phyloP scores from a whole-genome alignment of 2,888 invertebrate genomes.

The Tubulanus polymorphus region DNA sequence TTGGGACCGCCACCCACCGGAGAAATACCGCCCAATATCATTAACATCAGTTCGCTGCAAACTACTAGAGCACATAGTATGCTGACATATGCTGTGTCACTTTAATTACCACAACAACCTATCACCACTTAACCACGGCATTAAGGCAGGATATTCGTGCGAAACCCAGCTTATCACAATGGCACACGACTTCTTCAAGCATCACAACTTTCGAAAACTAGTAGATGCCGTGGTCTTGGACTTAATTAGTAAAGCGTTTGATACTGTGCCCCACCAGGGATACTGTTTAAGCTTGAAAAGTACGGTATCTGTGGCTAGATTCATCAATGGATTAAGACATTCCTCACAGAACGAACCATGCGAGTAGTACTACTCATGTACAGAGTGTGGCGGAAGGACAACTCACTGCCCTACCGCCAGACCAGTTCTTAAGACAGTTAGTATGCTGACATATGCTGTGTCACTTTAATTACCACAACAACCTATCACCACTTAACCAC shows the following conservation, averaged over 20 bases:
- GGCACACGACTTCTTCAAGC: conserved; percentile 11
- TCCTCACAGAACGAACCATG: too few species aligned
- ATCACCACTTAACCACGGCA: conserved; percentile 16
- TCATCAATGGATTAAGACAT: conserved; percentile 10
- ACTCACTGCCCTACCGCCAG: too few species aligned
- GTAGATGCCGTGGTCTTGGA: conserved; percentile 14
- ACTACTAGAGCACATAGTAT: conserved; percentile 18
- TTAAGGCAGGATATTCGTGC: conserved; percentile 13
- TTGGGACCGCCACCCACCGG: conserved; percentile 12
- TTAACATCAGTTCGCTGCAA: conserved; percentile 17
- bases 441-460: conserved; percentile 16
- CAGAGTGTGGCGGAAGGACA: too few species aligned
- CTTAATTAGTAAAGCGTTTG: conserved; percentile 16
- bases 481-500: conserved; percentile 17
- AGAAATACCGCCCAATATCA: conserved; percentile 17
- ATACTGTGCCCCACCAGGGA: conserved; percentile 15
- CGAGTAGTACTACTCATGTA: too few species aligned
- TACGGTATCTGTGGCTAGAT: conserved; percentile 13
- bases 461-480: conserved; percentile 16
- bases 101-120: conserved; percentile 17
- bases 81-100: conserved; percentile 16
- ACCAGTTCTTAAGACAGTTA: conserved; percentile 17
- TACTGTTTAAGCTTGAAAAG: conserved; percentile 12
- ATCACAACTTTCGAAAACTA: conserved; percentile 7
- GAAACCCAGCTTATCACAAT: conserved; percentile 19